Base-by-base conservation (phyloP, 2,888 invertebrate species). In the Thereva nobilitata region DNA sequence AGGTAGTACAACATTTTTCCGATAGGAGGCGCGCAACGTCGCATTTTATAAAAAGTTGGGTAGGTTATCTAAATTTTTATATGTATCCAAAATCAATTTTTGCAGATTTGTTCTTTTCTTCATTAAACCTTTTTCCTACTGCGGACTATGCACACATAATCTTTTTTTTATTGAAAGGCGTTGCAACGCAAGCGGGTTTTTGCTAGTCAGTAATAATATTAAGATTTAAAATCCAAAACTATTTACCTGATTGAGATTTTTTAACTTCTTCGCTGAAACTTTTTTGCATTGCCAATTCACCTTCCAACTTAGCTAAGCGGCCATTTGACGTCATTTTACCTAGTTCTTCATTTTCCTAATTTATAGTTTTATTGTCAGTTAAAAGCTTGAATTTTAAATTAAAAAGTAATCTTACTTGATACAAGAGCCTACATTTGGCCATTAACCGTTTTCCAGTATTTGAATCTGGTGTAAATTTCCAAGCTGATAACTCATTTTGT, bases 391-490 rank as follows among this genome's bases (percentile, higher is more conserved):
- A 63, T 7, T 41, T 41, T 41, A 10, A 54, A n/a, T 45, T 7
- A 61, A 38, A 8, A 10, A 4, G 10, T 41, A 49, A 45, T 38
- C 7, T 59, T 69, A 75, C 75, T 81, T 97, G 95, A 78, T 97
- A 93, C 54, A 98, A 82, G 72, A 95, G 83, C 70, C 97, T 87
- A 79, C 97, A 98, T 80, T 97, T 96, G 7, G 97, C 96, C 97
- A 98, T 97, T 72, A 98, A 84, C 72, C 97, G 89, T 82, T 97
- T 98, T 71, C 98, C 98, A 54, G 97, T 97, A 83, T 96, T 96
- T 71, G 96, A 97, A 82, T 98, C 98, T n/a, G 97, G 96, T 9
- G 97, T 97, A 82, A 98, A 98, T 82, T 98, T 98, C 97, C 97
- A 98, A 3, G 98, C 97, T 66, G 94, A 92, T 53, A 98, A 84